Evolutionary conservation across 2,888 invertebrate genomes (phyloP).

Genomic region (Heliconius hortense): DNA sequence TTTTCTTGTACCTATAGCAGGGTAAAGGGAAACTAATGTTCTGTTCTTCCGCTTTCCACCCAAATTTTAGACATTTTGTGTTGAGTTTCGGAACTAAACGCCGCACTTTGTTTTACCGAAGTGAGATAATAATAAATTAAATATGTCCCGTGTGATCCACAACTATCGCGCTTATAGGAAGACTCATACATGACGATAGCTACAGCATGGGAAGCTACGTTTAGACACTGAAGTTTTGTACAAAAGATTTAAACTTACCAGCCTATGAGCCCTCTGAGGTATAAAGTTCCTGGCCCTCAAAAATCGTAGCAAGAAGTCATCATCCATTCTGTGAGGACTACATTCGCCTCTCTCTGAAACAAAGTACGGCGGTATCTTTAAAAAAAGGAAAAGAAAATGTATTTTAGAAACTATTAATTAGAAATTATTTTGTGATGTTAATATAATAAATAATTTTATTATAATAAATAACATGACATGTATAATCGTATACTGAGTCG

Average conservation of each 20-base stretch:
- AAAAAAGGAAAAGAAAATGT: constrained; percentile 44
- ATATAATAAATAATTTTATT: background rate
- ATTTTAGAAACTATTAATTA: background rate
- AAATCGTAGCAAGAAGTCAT: constrained; percentile 87
- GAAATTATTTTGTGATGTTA: background rate
- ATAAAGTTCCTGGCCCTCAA: constrained; percentile 88
- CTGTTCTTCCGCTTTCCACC: too few species aligned
- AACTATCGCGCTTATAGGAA: too few species aligned
- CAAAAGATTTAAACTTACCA: constrained; percentile 80
- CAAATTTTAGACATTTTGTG: too few species aligned
- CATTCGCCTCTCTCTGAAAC: constrained; percentile 88
- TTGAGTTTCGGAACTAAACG: too few species aligned
- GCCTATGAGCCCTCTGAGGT: constrained; percentile 86
- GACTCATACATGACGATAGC: too few species aligned
- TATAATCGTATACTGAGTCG: background rate
- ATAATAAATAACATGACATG: background rate
- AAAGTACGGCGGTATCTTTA: background rate
- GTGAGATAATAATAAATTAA: too few species aligned
- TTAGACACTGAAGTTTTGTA: background rate
- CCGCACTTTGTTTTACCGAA: too few species aligned
- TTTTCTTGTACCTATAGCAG: too few species aligned
- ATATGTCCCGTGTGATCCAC: too few species aligned
- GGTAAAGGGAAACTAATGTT: too few species aligned
- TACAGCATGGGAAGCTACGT: too few species aligned
- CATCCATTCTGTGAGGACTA: constrained; percentile 88